Conservation (phyloP, 1,140 invertebrate species). For the Trinorchestia longiramus region DNA sequence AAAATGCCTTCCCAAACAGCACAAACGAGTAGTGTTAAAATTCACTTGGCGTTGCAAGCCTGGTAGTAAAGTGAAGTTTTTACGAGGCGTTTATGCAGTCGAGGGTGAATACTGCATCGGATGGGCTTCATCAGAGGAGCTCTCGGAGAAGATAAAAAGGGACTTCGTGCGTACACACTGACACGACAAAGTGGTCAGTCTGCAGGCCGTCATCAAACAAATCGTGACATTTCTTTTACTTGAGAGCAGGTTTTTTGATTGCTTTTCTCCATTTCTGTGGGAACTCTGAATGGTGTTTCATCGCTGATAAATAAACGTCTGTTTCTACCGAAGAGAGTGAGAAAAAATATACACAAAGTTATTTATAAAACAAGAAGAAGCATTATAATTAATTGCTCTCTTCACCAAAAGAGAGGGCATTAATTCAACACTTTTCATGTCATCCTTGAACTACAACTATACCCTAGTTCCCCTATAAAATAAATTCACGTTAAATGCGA, state of each 20-base stretch:
- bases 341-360: too few species aligned
- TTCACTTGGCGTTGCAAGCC: conserved; percentile 38
- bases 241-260: not conserved
- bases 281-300: too few species aligned
- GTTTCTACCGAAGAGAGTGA: too few species aligned
- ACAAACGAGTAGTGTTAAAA: conserved; percentile 1
- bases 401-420: too few species aligned
- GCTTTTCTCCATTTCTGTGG: too few species aligned
- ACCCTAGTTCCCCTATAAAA: too few species aligned
- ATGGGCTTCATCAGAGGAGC: conserved; percentile 41
- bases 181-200: not conserved
- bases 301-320: too few species aligned
- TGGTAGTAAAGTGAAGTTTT: conserved; percentile 38
- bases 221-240: not conserved
- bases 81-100: conserved; percentile 51
- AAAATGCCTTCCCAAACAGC: not conserved
- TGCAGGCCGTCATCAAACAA: not conserved
- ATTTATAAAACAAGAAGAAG: too few species aligned
- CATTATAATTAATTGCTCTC: too few species aligned
- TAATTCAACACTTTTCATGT: too few species aligned
- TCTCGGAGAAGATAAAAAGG: not conserved
- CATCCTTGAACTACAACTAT: too few species aligned
- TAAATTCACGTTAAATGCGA: too few species aligned
- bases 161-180: not conserved
- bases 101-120: conserved; percentile 44